Evolutionary conservation across 2,888 invertebrate species (phyloP).

Genomic region (Rhagium mordax): DNA sequence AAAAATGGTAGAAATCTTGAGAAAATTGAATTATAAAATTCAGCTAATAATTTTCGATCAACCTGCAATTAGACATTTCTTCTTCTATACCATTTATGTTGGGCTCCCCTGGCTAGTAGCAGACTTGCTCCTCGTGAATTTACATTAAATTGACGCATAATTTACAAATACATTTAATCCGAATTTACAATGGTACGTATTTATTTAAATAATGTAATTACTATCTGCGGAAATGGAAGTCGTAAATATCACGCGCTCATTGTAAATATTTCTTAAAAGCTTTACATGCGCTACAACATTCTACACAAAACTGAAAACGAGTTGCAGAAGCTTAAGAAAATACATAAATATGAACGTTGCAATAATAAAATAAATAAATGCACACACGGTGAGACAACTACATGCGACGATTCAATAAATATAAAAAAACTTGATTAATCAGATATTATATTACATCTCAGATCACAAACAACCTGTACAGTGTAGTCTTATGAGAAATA

Average conservation of each 20-base stretch:
- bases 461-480: constrained; percentile 49
- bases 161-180: background rate
- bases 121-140: too few relatives aligned
- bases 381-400: constrained; percentile 51
- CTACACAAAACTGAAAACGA: constrained; percentile 21
- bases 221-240: constrained; percentile 24
- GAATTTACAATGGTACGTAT: background rate
- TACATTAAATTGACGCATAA: background rate
- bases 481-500: constrained; percentile 28
- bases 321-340: constrained; percentile 34
- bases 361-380: constrained; percentile 58
- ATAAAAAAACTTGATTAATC: constrained; percentile 56
- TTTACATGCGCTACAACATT: constrained; percentile 37
- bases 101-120: too few relatives aligned
- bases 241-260: constrained; percentile 14
- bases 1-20: too few relatives aligned
- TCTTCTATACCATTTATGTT: too few relatives aligned
- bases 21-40: too few relatives aligned
- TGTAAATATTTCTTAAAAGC: constrained; percentile 13
- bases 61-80: too few relatives aligned
- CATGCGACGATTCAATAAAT: constrained; percentile 58
- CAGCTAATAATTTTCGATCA: too few relatives aligned
- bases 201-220: constrained; percentile 5
- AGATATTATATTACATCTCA: constrained; percentile 56
- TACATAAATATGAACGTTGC: constrained; percentile 39